Conservation (phyloP, 35 echinoderm and acorn worm species). For the Amphiura filiformis region DNA sequence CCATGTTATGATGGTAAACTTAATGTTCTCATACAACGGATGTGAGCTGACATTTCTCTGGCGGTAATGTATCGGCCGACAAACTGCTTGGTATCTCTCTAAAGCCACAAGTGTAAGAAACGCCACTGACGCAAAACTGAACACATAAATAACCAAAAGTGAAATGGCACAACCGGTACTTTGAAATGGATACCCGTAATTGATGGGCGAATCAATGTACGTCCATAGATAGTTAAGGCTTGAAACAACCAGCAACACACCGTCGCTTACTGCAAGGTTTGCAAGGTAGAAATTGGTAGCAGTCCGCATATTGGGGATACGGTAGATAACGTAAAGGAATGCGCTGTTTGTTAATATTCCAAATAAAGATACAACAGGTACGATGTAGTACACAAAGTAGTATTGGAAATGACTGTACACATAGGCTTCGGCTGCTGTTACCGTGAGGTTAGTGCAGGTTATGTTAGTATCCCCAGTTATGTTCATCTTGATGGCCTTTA, state of each 20-base stretch:
- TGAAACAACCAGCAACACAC: slow-evolving; percentile 40
- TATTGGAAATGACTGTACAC: background rate
- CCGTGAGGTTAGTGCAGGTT: background rate
- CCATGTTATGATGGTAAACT: background rate
- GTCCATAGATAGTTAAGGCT: background rate
- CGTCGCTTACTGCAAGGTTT: slow-evolving; percentile 65
- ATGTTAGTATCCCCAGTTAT: too few species aligned
- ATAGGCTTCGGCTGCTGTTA: background rate
- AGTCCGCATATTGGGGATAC: slow-evolving; percentile 72
- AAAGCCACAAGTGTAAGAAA: background rate
- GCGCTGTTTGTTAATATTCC: slow-evolving; percentile 6
- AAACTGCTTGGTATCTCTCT: background rate
- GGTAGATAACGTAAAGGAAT: slow-evolving; percentile 69
- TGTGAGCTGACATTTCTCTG: background rate
- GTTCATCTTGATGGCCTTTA: too few species aligned
- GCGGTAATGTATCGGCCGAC: background rate
- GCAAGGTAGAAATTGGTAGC: slow-evolving; percentile 83
- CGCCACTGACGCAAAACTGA: background rate
- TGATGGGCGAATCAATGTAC: background rate
- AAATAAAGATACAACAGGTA: background rate
- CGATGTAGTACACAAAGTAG: background rate
- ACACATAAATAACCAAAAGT: background rate
- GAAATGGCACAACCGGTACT: background rate
- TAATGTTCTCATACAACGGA: background rate
- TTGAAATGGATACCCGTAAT: background rate